Base-by-base conservation (phyloP, 2,113 vertebrate genomes). In the Serinus canaria region DNA sequence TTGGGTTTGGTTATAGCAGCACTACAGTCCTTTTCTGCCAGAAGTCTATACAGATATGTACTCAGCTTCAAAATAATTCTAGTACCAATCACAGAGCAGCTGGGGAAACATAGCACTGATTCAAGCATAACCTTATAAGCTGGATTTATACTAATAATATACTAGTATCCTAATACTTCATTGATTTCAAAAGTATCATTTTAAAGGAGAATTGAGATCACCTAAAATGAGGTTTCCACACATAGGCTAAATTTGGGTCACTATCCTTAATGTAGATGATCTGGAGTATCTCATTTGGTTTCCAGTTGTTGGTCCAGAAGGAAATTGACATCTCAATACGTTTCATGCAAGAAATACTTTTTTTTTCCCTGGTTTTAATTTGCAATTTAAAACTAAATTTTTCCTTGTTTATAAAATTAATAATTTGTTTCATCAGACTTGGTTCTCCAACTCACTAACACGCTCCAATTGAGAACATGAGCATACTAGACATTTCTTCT, bases 401-500 rank as follows among this genome's bases (percentile, higher is more conserved):
- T 30, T 50, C 35, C 8, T 76, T 60, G 20, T 50, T 86, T 46
- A 72, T 39, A 10, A 67, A 84, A n/a, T 47, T 31, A 0, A 2
- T 13, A 75, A 39, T 55, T 56, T 78, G 1, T 52, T 78, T 84
- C 14, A 25, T 74, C 39, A 66, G 4, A 16, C 25, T 70, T 63
- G 3, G 10, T 74, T 50, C 20, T 91, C 46, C 81, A 64, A 81
- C 10, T 66, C 18, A 47, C 5, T 35, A 60, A 47, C 10, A 47
- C 1, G 0, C 2, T 77, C 9, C 41, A 47, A 0, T 14, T 23
- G 56, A 76, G 27, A 77, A 41, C 2, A 7, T 13, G 15, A 10
- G 30, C 5, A 28, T 35, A 52, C 3, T 7, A 83, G 15, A 1
- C 3, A 47, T 69, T 69, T 92, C 14, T 73, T 87, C 37, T 49